Conservation (phyloP, 2,113 vertebrate genomes). For the Aptenodytes patagonicus region DNA sequence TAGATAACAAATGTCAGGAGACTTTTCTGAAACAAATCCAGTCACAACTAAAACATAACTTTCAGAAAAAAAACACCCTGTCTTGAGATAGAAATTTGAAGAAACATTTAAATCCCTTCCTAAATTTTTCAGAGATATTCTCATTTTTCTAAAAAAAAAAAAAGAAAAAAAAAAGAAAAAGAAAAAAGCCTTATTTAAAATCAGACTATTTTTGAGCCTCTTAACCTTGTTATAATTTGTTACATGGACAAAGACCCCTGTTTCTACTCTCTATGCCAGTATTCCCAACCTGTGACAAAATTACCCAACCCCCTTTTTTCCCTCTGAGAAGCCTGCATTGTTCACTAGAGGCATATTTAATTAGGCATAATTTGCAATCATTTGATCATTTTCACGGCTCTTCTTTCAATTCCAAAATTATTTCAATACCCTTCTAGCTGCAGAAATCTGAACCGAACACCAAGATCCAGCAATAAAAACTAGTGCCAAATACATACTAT, state of each 20-base stretch:
- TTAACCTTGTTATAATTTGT: background rate
- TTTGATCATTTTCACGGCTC: background rate
- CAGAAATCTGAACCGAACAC: background rate
- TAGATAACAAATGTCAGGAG: background rate
- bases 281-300: background rate
- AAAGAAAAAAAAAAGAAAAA: background rate
- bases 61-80: background rate
- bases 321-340: background rate
- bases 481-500: background rate
- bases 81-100: background rate
- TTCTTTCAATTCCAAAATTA: slow-evolving; percentile 1
- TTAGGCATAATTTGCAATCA: background rate
- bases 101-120: background rate
- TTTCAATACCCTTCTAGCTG: background rate
- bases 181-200: background rate
- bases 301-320: background rate
- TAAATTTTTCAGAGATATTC: background rate
- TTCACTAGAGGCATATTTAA: background rate
- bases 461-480: background rate
- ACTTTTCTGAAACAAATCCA: background rate
- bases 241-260: background rate
- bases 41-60: background rate
- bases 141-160: background rate
- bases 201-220: background rate
- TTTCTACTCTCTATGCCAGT: background rate